phyloP scores from a whole-genome alignment of 2,888 invertebrate genomes.

The Ptychoptera contaminata region DNA sequence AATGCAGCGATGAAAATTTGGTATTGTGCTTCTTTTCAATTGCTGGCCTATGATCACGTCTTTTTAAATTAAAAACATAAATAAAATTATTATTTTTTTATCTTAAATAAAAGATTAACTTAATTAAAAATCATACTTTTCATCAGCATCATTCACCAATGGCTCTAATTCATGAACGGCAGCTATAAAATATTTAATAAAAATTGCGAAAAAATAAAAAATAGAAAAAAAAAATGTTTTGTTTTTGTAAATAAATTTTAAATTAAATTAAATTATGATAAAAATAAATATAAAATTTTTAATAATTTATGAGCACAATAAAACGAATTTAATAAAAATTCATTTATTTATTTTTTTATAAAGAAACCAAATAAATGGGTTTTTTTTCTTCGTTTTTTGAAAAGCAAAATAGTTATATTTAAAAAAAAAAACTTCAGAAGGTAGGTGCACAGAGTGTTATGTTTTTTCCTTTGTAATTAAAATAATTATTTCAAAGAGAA shows the following conservation, averaged over 20 bases:
- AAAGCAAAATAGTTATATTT: too few species aligned
- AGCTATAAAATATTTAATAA: constrained; percentile 17
- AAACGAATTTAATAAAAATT: too few species aligned
- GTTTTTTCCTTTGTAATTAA: too few species aligned
- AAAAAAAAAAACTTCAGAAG: too few species aligned
- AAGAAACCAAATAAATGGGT: neutral
- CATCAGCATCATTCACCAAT: constrained; percentile 49
- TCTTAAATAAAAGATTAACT: constrained; percentile 20
- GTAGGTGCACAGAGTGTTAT: too few species aligned
- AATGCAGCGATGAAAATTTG: neutral
- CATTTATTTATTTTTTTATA: neutral
- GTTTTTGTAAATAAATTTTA: too few species aligned
- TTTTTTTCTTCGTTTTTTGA: neutral
- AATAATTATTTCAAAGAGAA: too few species aligned
- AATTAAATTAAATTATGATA: too few species aligned
- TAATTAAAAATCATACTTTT: constrained; percentile 20
- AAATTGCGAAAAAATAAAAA: too few species aligned
- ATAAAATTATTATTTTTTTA: neutral
- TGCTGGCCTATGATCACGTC: neutral
- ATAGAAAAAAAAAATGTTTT: too few species aligned
- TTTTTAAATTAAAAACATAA: neutral
- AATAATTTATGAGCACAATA: too few species aligned
- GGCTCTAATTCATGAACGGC: constrained; percentile 57
- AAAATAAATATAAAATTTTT: too few species aligned
- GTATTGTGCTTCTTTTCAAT: neutral